Evolutionary conservation across 2,113 vertebrate species (phyloP), one percentile per base, ranked within the genome.

Genomic region (Heterocephalus glaber): DNA sequence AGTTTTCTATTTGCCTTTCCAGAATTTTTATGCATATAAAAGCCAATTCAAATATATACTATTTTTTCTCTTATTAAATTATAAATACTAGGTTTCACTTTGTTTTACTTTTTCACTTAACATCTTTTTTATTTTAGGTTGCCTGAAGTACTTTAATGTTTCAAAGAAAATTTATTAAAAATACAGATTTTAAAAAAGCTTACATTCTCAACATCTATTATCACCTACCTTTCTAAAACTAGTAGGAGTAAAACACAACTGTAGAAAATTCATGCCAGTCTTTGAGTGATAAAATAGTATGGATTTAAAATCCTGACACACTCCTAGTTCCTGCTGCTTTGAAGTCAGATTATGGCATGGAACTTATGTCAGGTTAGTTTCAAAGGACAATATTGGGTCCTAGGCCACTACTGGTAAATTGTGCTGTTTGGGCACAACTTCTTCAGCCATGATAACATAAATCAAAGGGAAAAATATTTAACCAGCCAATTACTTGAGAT

Each of bases 111-210:
- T 77, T 91, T 52, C n/a, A n/a, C n/a, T n/a, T n/a, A n/a, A n/a
- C n/a, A n/a, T 52, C 12, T 52, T 12, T 52, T 52, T 52, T 52
- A 7, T 52, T 52, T 97, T 95, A 95, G 81, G 35, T 96, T 97
- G 86, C 97, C 94, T 97, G 66, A 3, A 96, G 86, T 94, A 96
- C 93, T 97, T 97, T 95, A 95, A 97, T 97, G 90, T 96, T 97
- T 92, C 96, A 95, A 93, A 95, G 47, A 90, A 95, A 89, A 95
- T 72, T 82, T 96, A 96, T 94, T 91, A 93, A 95, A 98, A 98
- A 96, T 96, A 94, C 83, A 94, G 41, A 13, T 95, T 97, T 88
- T 70, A 1, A 26, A 92, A 96, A 89, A 90, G 90, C 76, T 97
- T 95, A 96, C 95, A 97, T 97, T 95, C 96, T 95, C 94, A 80